Percentiles rank a stretch among this genome's conserved stretches.
phyloP scores from a whole-genome alignment of 1,140 invertebrate species.

The Pararge aegeria region DNA sequence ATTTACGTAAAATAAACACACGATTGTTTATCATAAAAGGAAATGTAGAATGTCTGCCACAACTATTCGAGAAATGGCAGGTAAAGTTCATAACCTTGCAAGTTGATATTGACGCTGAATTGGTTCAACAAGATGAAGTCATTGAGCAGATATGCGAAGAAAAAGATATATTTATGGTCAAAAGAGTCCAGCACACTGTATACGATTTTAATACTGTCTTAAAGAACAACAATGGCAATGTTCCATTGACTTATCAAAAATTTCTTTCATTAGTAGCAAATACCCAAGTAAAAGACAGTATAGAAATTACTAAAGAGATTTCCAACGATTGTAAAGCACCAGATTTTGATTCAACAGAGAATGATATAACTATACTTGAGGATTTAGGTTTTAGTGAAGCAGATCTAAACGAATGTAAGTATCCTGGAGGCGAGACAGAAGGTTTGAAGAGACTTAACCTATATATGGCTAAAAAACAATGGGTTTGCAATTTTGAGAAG shows the following conservation, averaged over 20 bases:
- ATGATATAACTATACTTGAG: slow-evolving; percentile 82
- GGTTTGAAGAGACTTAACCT: slow-evolving; percentile 82
- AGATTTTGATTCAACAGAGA: slow-evolving; percentile 78
- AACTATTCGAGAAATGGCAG: slow-evolving; percentile 85
- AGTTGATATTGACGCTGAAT: slow-evolving; percentile 86
- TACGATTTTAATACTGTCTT: slow-evolving; percentile 84
- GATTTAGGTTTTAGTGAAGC: slow-evolving; percentile 80
- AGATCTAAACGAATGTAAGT: slow-evolving; percentile 71
- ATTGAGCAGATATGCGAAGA: slow-evolving; percentile 82
- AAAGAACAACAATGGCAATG: slow-evolving; percentile 82
- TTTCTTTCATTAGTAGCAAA: slow-evolving; percentile 83
- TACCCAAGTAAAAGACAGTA: slow-evolving; percentile 79
- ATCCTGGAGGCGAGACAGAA: slow-evolving; percentile 86
- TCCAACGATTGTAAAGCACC: slow-evolving; percentile 68
- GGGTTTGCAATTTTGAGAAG: slow-evolving; percentile 87
- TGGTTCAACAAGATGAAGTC: slow-evolving; percentile 81
- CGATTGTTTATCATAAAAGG: slow-evolving; percentile 85
- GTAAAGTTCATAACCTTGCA: slow-evolving; percentile 85
- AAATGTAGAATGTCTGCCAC: slow-evolving; percentile 82
- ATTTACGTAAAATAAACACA: slow-evolving; percentile 78
- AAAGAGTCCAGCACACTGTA: slow-evolving; percentile 85
- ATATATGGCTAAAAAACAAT: slow-evolving; percentile 82
- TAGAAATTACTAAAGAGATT: slow-evolving; percentile 73
- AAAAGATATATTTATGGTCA: slow-evolving; percentile 81
- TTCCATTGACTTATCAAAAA: slow-evolving; percentile 86